Evolutionary conservation across 2,888 invertebrate species (phyloP).

Genomic region (Harpalus rufipes): DNA sequence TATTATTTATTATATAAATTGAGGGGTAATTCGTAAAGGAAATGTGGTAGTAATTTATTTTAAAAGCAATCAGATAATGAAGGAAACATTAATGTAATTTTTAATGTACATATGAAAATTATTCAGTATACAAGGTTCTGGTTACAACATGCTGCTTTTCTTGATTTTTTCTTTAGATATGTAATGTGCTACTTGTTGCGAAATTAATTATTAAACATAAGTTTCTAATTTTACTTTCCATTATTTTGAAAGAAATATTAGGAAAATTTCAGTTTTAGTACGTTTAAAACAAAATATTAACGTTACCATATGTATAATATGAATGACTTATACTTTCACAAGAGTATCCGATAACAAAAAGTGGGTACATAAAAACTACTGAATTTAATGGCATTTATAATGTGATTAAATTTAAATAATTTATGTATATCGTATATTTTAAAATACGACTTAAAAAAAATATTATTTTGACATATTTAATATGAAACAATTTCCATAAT

Average conservation of each 20-base stretch:
- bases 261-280: neutral
- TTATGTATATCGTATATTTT: neutral
- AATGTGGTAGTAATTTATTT: no score
- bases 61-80: neutral
- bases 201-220: constrained; percentile 8
- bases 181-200: neutral
- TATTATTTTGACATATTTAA: neutral
- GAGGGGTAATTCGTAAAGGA: no score
- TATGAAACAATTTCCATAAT: neutral
- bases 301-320: neutral
- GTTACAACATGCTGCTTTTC: neutral
- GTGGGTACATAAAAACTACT: neutral
- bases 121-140: neutral
- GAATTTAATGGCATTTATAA: neutral
- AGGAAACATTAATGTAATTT: neutral
- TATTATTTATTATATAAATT: no score
- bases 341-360: neutral
- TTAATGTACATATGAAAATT: neutral
- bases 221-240: neutral
- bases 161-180: neutral
- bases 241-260: constrained; percentile 4
- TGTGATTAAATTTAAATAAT: neutral
- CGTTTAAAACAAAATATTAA: neutral
- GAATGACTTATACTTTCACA: neutral
- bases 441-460: neutral